Evolutionary conservation across 2,797 vertebrate species (phyloP).

Genomic region (Urocyon cinereoargenteus): DNA sequence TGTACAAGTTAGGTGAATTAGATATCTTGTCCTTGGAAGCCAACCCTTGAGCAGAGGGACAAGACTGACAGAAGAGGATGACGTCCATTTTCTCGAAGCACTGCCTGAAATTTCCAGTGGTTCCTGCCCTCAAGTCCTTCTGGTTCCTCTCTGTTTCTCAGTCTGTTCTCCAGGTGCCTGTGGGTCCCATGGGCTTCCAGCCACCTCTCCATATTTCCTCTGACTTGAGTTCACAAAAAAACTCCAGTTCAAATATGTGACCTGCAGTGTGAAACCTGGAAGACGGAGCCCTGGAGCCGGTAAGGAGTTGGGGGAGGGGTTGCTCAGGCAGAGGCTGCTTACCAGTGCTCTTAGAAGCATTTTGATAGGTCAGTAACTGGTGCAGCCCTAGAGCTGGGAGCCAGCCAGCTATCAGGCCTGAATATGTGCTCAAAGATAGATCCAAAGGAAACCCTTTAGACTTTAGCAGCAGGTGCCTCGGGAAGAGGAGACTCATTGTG

Average conservation of each 20-base stretch:
- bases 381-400: neutral
- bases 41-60: neutral
- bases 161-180: neutral
- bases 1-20: neutral
- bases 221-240: neutral
- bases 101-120: neutral
- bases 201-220: neutral
- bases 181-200: neutral
- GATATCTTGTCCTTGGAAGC: neutral
- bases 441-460: neutral
- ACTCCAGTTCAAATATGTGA: neutral
- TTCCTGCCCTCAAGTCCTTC: neutral
- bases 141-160: neutral
- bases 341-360: neutral
- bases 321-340: neutral
- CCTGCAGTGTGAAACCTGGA: neutral
- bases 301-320: rapidly evolving
- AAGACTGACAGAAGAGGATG: neutral
- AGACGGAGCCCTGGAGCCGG: neutral
- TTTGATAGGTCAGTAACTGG: neutral
- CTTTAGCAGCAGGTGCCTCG: neutral
- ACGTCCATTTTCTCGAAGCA: neutral
- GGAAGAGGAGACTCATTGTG: neutral
- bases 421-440: neutral
- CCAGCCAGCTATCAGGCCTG: neutral